Percentiles rank a stretch among this genome's conserved stretches.
phyloP scores from a whole-genome alignment of 2,888 invertebrate genomes.

The Cantharis rufa region DNA sequence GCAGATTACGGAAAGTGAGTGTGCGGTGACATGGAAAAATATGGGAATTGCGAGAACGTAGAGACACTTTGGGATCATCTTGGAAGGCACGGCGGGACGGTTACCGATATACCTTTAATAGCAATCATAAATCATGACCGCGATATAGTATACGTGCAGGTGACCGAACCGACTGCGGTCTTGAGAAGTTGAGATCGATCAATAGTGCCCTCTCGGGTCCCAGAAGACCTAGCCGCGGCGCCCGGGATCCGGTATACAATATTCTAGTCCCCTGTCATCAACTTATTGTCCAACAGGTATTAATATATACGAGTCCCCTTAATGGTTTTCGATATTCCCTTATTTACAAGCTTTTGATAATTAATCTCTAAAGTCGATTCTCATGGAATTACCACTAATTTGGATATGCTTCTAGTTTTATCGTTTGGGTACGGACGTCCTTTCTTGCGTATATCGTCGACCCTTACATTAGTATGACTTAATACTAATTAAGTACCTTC shows the following conservation, averaged over 20 bases:
- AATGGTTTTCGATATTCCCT: conserved; percentile 31
- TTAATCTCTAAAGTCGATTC: conserved; percentile 10
- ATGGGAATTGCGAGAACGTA: conserved; percentile 9
- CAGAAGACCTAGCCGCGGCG: conserved; percentile 30
- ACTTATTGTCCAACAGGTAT: conserved; percentile 48
- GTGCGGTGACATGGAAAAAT: conserved; percentile 24
- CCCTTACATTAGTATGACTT: not conserved
- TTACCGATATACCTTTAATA: conserved; percentile 44
- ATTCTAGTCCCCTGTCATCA: conserved; percentile 44
- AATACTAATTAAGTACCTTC: not conserved
- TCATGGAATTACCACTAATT: conserved; percentile 2
- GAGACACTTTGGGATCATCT: conserved; percentile 23
- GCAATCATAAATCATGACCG: conserved; percentile 46
- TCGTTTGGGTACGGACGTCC: conserved; percentile 3
- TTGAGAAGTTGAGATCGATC: conserved; percentile 41
- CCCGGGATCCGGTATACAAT: conserved; percentile 44
- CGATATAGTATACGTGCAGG: conserved; percentile 44
- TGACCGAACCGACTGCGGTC: conserved; percentile 43
- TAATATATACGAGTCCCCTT: conserved; percentile 41
- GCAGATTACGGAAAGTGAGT: conserved; percentile 11
- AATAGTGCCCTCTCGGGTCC: conserved; percentile 37
- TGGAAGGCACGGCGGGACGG: conserved; percentile 27
- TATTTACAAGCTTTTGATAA: conserved; percentile 5
- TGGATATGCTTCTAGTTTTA: conserved; percentile 1
- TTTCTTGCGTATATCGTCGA: not conserved